phyloP scores from a whole-genome alignment of 2,888 invertebrate species.

The Diplolepis rosae region DNA sequence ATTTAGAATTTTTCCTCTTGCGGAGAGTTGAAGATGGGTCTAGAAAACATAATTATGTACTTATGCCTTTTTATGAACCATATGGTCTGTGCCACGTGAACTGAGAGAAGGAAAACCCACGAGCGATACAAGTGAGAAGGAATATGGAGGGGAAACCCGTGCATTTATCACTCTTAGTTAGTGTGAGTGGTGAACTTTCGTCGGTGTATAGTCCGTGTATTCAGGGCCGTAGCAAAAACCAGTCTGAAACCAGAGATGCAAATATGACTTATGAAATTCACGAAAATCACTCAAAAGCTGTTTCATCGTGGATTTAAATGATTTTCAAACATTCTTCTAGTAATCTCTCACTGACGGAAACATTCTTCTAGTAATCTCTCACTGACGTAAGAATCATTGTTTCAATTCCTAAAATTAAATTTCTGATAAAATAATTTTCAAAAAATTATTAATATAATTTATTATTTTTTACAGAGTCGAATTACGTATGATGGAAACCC shows the following conservation, averaged over 20 bases:
- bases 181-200: constrained; percentile 21
- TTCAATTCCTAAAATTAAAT: no score
- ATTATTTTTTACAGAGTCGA: no score
- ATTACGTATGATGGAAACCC: no score
- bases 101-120: constrained; percentile 27
- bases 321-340: background rate
- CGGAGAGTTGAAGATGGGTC: background rate
- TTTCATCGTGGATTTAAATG: background rate
- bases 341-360: no score
- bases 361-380: no score
- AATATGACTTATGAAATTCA: constrained; percentile 7
- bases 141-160: constrained; percentile 3
- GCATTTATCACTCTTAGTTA: constrained; percentile 20
- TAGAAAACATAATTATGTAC: background rate
- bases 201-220: constrained; percentile 12
- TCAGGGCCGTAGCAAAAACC: constrained; percentile 29
- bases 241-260: constrained; percentile 26
- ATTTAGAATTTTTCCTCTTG: background rate
- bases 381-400: no score
- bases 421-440: no score
- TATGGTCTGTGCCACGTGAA: constrained; percentile 30
- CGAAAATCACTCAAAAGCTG: background rate
- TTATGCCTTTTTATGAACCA: constrained; percentile 9
- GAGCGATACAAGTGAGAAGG: background rate
- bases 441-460: no score